phyloP scores from a whole-genome alignment of 1,140 invertebrate species.

The Pristionchus pacificus region DNA sequence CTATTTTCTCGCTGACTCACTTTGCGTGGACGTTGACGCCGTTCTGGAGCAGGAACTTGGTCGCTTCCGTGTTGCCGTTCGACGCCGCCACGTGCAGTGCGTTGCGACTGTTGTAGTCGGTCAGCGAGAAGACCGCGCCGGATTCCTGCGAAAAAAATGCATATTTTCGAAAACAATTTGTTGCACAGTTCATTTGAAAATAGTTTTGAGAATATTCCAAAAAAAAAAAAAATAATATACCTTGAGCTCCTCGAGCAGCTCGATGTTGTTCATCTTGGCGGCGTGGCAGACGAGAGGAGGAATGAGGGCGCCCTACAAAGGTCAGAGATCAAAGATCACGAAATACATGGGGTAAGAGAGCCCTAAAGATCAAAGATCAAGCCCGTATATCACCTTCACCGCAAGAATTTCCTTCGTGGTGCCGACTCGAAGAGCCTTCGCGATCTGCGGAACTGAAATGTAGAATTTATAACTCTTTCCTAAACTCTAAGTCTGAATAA shows the following conservation, averaged over 20 bases:
- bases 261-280: conserved; percentile 67
- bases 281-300: conserved; percentile 74
- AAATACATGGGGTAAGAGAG: conserved; percentile 66
- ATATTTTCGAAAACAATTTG: neutral
- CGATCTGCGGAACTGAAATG: conserved; percentile 48
- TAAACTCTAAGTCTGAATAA: too few relatives aligned
- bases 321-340: too few relatives aligned
- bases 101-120: conserved; percentile 75
- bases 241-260: conserved; percentile 58
- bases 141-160: conserved; percentile 39
- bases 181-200: neutral
- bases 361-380: neutral
- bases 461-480: too few relatives aligned
- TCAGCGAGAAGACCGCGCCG: conserved; percentile 71
- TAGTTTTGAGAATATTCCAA: neutral
- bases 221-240: conserved; percentile 34
- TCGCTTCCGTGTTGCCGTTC: conserved; percentile 68
- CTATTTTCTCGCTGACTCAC: conserved; percentile 20
- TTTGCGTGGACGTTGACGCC: conserved; percentile 76
- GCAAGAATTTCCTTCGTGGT: conserved; percentile 67
- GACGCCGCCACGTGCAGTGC: conserved; percentile 76
- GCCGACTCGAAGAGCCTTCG: conserved; percentile 66
- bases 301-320: conserved; percentile 71
- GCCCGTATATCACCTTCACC: neutral
- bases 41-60: conserved; percentile 72